Base-by-base conservation (phyloP, 2,797 vertebrate genomes). In the Aythya fuligula region DNA sequence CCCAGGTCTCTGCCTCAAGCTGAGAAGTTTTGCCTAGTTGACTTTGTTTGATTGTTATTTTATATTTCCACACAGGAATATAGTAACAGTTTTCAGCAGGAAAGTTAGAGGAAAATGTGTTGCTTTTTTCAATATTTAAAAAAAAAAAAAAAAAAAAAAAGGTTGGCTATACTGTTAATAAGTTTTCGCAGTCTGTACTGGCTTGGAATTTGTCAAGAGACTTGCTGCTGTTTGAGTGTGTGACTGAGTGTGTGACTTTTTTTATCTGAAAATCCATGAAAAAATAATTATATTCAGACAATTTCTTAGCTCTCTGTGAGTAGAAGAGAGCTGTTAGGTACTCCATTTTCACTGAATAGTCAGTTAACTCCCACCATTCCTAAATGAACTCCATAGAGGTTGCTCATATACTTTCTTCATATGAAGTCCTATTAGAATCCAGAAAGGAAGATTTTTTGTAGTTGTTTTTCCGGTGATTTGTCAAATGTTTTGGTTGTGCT, bases 31-130 rank as follows among this genome's bases (percentile, higher is more conserved):
- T 70, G 4, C n/a, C 60, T 69, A 21, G 3, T 30, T 87, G 13
- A 32, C 5, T 87, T 82, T 81, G 7, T 7, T 4, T 43, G 8
- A 1, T 14, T 39, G 3, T 0, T 67, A 45, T 72, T 87, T 30
- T 14, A 34, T 16, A 25, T 51, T 85, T 73, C 88, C 17, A 72
- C 1, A 6, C 57, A 25, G 10, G 5, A 75, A 30, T 6, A 5
- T 0, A 2, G 20, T 20, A 64, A 22, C 13, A 34, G 21, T 90
- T 87, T 87, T 58, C 47, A 83, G 13, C 22, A 66, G 69, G 6
- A 7, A 27, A 3, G 4, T n/a, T 62, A 47, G 24, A 3, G 20
- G 1, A 2, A 32, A 58, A 45, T 12, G 4, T 2, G 8, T 41
- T 45, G 28, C 8, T 62, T 13, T 43, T 54, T 47, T 51, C 9